Base-by-base conservation (phyloP, 2,888 invertebrate species). In the Flabesymbios commensalis region DNA sequence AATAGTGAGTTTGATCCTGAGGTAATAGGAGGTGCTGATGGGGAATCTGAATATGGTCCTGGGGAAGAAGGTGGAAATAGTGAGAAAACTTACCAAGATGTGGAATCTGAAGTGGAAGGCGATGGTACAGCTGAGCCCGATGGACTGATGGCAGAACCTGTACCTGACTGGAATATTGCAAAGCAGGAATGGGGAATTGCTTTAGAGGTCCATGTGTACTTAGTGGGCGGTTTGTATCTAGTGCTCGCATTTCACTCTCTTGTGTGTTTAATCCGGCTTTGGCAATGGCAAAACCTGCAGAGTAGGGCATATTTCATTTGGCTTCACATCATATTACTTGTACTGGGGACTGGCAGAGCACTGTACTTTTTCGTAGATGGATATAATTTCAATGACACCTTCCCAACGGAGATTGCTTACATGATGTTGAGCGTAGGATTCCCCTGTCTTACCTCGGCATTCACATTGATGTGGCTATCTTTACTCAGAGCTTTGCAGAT, bases 351-450 rank as follows among this genome's bases (percentile, higher is more conserved):
- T 22, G 85, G 77, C n/a, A 67, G 82, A 53, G 91, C 93, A 72
- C 90, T 92, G 73, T 94, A 93, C 78, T 87, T 95, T 72, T 90
- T 93, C 72, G 91, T 93, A 78, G 95, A 95, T 83, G 92, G 93
- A 0, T 95, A 95, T 79, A 94, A 94, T 77, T 88, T 91, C n/a
- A 89, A 89, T 64, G 88, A 87, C 64, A 90, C 90, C 0, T 87
- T 94, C 77, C 91, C 91, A 61, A 82, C 90, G 63, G 90, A 75
- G 14, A 42, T 93, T 33, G 91, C 93, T 56, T 90, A 92, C 76
- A 88, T 94, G 53, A 83, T 94, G 41, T 88, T 93, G 66, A 91
- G 92, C 77, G 87, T 93, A 59, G 93, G 92, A 0, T 89, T 92
- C 65, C 94, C 94, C 65, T 88, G 94, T 74, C 83, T 95, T 36